phyloP scores from a whole-genome alignment of 2,888 invertebrate genomes.

The Thecocarcelia acutangulata region DNA sequence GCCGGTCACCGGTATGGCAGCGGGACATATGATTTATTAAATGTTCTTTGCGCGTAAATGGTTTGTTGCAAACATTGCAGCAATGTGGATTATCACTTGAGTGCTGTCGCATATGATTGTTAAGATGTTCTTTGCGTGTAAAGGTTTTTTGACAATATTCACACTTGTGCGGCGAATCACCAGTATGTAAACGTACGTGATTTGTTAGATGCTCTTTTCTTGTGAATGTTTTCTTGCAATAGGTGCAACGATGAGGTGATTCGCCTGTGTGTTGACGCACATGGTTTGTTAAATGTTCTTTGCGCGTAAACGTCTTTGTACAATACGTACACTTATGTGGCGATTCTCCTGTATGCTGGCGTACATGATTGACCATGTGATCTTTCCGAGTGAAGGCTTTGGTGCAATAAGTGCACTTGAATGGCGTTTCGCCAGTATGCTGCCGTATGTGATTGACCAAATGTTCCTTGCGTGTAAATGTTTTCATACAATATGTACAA shows the following conservation, averaged over 20 bases:
- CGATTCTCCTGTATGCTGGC: slow-evolving; percentile 91
- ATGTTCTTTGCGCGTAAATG: slow-evolving; percentile 93
- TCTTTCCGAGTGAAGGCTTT: slow-evolving; percentile 93
- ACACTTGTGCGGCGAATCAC: slow-evolving; percentile 92
- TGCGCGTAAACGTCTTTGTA: slow-evolving; percentile 89
- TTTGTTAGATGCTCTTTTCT: slow-evolving; percentile 93
- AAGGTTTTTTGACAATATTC: slow-evolving; percentile 93
- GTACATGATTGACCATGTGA: slow-evolving; percentile 88
- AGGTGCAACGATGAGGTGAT: slow-evolving; percentile 84
- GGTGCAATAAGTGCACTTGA: slow-evolving; percentile 91
- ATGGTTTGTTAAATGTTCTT: slow-evolving; percentile 93
- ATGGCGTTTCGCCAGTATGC: slow-evolving; percentile 92
- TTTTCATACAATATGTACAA: slow-evolving; percentile 92
- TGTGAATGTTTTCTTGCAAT: slow-evolving; percentile 85
- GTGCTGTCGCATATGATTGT: slow-evolving; percentile 92
- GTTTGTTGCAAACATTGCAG: slow-evolving; percentile 92
- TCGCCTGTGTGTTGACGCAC: slow-evolving; percentile 91
- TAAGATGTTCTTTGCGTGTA: slow-evolving; percentile 91
- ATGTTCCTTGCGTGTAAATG: slow-evolving; percentile 94
- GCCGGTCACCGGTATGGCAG: slow-evolving; percentile 88
- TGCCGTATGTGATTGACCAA: slow-evolving; percentile 92
- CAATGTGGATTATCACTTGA: slow-evolving; percentile 94
- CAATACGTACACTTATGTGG: slow-evolving; percentile 93
- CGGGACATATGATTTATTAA: slow-evolving; percentile 90
- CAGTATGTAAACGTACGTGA: slow-evolving; percentile 90